phyloP scores from a whole-genome alignment of 1,140 invertebrate genomes.

The Euura lappo region DNA sequence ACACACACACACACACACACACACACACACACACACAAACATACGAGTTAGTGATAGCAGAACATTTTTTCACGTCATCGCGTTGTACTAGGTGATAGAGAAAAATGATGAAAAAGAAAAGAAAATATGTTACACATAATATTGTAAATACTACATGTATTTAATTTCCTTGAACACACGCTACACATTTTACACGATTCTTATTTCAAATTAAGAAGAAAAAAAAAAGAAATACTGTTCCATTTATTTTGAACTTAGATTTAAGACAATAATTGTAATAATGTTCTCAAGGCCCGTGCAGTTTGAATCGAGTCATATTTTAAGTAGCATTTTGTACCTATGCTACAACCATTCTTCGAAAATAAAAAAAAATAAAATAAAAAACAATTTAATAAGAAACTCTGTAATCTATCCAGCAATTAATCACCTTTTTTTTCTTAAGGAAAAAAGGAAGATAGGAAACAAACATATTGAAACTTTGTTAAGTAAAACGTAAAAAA shows the following conservation, averaged over 20 bases:
- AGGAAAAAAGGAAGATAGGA: too few relatives aligned
- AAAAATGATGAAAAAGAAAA: neutral
- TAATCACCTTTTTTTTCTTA: neutral
- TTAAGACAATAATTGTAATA: slow-evolving; percentile 7
- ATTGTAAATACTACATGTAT: slow-evolving; percentile 5
- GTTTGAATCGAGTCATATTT: neutral
- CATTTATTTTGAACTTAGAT: neutral
- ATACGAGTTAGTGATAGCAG: neutral
- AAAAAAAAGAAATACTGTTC: neutral
- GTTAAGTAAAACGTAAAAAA: neutral
- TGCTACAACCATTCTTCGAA: neutral
- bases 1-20: neutral
- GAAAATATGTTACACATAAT: neutral
- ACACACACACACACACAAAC: too few relatives aligned
- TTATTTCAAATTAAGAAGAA: too few relatives aligned
- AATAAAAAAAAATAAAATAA: too few relatives aligned
- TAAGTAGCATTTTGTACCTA: slow-evolving; percentile 4
- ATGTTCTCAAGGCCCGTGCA: slow-evolving; percentile 1
- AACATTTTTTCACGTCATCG: neutral
- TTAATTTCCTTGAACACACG: neutral
- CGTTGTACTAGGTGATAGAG: neutral
- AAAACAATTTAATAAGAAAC: too few relatives aligned
- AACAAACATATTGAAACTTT: neutral
- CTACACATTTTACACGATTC: neutral
- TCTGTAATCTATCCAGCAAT: slow-evolving; percentile 1